Conservation (phyloP, 1,140 invertebrate species). For the Pteromalus puparum region DNA sequence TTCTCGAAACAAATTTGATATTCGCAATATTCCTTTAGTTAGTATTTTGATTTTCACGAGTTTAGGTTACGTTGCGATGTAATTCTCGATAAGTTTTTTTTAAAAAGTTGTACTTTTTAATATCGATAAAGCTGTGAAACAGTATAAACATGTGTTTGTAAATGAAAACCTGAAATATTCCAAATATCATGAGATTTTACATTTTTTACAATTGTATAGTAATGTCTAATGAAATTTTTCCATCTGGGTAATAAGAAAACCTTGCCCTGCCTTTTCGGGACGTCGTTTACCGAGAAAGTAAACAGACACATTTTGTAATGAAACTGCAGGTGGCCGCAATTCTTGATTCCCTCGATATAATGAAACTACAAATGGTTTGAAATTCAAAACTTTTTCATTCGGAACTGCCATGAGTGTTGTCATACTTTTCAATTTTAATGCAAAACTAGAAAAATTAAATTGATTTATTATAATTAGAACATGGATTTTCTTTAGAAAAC, state of each 20-base stretch:
- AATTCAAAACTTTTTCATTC: conserved; percentile 28
- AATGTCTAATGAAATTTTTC: conserved; percentile 43
- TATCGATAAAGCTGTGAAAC: background rate
- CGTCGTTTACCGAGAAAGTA: conserved; percentile 42
- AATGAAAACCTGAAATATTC: conserved; percentile 16
- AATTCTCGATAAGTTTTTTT: background rate
- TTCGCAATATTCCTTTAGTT: conserved; percentile 34
- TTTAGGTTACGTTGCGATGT: background rate
- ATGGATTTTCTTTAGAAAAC: background rate
- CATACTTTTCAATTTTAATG: conserved; percentile 1
- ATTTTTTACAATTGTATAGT: conserved; percentile 19
- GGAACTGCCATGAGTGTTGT: background rate
- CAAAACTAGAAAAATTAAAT: background rate
- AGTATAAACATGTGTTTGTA: conserved; percentile 20
- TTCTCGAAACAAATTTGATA: conserved; percentile 53
- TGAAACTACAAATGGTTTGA: background rate
- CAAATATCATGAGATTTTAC: conserved; percentile 22
- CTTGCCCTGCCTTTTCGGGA: conserved; percentile 49
- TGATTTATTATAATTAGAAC: background rate
- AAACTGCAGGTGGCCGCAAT: background rate
- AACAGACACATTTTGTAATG: background rate
- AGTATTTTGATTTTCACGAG: conserved; percentile 30
- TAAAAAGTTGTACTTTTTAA: background rate
- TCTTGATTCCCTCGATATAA: background rate
- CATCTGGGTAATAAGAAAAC: conserved; percentile 55